Evolutionary conservation across 2,797 vertebrate species (phyloP), one percentile per base, ranked within the genome.

Genomic region (Siniperca obscura): DNA sequence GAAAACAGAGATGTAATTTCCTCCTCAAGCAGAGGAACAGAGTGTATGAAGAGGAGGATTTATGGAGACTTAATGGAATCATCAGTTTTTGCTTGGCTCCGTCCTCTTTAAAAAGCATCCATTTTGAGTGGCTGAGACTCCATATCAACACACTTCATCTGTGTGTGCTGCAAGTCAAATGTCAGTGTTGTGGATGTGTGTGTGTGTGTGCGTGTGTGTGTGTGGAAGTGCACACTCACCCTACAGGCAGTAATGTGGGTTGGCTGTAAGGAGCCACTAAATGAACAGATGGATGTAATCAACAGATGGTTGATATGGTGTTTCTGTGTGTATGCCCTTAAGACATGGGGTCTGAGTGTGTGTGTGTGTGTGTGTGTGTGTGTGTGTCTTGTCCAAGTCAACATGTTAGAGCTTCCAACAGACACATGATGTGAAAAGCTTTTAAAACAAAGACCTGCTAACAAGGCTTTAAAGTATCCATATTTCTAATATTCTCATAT

Each of bases 251-350:
- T 66, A 80, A 79, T 60, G 70, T 66, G 40, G 64, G 44, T 60
- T 70, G 62, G 79, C 80, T 83, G 70, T 73, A 50, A 83, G 70
- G 77, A 70, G 12, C 60, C 75, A 85, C 76, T 81, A 80, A 86
- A 85, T 78, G 84, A 87, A 78, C 88, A 90, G 88, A 90, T 86
- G 85, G 87, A 74, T 80, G 57, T 67, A 81, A 81, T 90, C 82
- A 87, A 86, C 82, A 87, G 83, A 91, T 90, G 87, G 90, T 87
- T 86, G 83, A 88, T 86, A 84, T 78, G 76, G 77, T 87, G 85
- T 78, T 67, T 80, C 34, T 84, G 53, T 85, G 50, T 77, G 25
- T 80, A 48, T 77, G 78, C 66, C 81, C 81, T 70, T 50, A 80
- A 84, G 79, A 80, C 74, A 65, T 75, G 25, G 22, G 1, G 60